Percentiles rank a stretch among this genome's conserved stretches.
phyloP scores from a whole-genome alignment of 2,797 vertebrate genomes.

The Poecilia velifera region DNA sequence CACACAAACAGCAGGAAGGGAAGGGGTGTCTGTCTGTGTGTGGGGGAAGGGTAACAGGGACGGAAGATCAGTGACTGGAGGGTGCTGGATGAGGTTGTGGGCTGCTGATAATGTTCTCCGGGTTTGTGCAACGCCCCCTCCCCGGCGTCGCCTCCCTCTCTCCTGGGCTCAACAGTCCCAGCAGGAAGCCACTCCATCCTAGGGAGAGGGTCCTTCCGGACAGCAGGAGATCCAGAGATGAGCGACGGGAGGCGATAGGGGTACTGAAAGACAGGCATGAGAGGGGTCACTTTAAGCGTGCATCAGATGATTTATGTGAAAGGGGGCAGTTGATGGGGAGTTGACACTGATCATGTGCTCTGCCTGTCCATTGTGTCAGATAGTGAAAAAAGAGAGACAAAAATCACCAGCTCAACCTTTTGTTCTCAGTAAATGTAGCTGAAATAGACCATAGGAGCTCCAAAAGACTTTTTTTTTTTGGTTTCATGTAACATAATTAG shows the following conservation, averaged over 20 bases:
- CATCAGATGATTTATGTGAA: conserved; percentile 70
- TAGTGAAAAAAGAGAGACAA: conserved; percentile 70
- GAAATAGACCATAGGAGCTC: conserved; percentile 79
- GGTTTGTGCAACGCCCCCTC: conserved; percentile 49
- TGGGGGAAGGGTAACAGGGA: conserved; percentile 67
- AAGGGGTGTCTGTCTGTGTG: conserved; percentile 38
- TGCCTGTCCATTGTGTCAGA: conserved; percentile 79
- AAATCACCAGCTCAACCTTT: conserved; percentile 73
- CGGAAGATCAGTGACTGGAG: conserved; percentile 36
- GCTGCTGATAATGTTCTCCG: conserved; percentile 68
- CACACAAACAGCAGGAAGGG: conserved; percentile 38
- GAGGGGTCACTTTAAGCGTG: conserved; percentile 66
- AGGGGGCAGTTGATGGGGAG: conserved; percentile 70
- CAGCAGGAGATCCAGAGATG: conserved; percentile 62
- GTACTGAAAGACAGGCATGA: conserved; percentile 16
- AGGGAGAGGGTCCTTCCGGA: conserved; percentile 76
- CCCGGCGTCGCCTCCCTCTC: not conserved
- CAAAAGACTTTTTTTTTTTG: conserved; percentile 5
- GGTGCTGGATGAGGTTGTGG: conserved; percentile 51
- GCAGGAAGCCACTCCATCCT: conserved; percentile 79
- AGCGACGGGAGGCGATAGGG: conserved; percentile 12
- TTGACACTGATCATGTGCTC: conserved; percentile 78
- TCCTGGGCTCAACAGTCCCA: conserved; percentile 68
- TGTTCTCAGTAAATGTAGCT: conserved; percentile 84
- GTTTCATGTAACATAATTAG: conserved; percentile 52